These are phyloP conservation scores for Dermolepida albohirtum DNA, from an alignment of 2,888 invertebrate species.

Conservation along the genomic window DNA sequence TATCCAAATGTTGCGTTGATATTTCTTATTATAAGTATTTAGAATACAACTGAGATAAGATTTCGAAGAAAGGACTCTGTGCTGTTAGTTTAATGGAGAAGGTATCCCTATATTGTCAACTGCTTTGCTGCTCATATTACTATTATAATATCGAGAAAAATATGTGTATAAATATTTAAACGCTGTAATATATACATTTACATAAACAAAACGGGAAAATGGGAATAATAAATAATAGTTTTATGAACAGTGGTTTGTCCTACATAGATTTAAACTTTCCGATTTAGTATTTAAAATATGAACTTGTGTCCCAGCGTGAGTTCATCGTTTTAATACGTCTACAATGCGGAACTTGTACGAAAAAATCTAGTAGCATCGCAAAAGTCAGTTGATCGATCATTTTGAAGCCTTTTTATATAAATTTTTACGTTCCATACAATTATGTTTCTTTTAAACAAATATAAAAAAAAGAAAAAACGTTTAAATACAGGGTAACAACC, in stretches of 20 bases:
- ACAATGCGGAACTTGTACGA: slow-evolving; percentile 35
- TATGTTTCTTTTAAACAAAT: slow-evolving; percentile 16
- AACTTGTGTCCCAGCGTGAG: slow-evolving; percentile 57
- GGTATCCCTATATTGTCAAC: slow-evolving; percentile 62
- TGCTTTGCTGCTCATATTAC: slow-evolving; percentile 61
- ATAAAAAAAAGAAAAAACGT: neutral
- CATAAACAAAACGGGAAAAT: neutral
- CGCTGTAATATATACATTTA: slow-evolving; percentile 43
- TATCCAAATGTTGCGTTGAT: slow-evolving; percentile 41
- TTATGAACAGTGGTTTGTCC: slow-evolving; percentile 53
- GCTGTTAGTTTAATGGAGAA: slow-evolving; percentile 66
- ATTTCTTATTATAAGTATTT: slow-evolving; percentile 28
- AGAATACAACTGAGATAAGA: slow-evolving; percentile 60
- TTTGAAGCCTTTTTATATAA: slow-evolving; percentile 1
- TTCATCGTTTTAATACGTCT: slow-evolving; percentile 46
- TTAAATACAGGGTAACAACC: slow-evolving; percentile 28
- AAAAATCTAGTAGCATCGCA: slow-evolving; percentile 44
- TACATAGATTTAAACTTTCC: slow-evolving; percentile 48
- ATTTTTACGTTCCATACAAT: slow-evolving; percentile 11
- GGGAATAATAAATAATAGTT: slow-evolving; percentile 49
- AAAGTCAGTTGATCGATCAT: slow-evolving; percentile 46
- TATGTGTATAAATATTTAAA: slow-evolving; percentile 12
- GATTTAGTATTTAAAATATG: slow-evolving; percentile 43
- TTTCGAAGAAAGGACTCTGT: slow-evolving; percentile 56
- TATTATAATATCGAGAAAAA: slow-evolving; percentile 46